These are phyloP conservation scores for Turnix velox DNA, from an alignment of 2,113 vertebrate species.

Conservation along the genomic window DNA sequence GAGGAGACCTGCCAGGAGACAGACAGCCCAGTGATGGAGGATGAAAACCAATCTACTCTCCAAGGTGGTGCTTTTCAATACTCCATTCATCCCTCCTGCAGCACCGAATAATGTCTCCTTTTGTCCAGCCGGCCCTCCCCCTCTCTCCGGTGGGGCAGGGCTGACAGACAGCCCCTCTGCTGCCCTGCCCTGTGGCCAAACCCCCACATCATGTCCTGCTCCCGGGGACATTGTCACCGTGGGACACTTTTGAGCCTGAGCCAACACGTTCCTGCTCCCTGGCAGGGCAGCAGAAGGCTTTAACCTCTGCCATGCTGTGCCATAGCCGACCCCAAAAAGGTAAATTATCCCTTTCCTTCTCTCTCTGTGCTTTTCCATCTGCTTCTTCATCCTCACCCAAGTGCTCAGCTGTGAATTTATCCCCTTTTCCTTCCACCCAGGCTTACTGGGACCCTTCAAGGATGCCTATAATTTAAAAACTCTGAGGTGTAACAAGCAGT, in stretches of 20 bases:
- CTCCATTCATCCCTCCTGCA: constrained; percentile 88
- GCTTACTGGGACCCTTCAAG: rapidly evolving
- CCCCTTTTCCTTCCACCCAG: not conserved
- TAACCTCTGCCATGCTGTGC: not conserved
- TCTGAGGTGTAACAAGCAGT: not conserved
- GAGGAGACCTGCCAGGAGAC: constrained; percentile 56
- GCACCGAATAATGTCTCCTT: constrained; percentile 88
- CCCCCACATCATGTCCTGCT: not conserved
- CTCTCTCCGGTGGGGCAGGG: constrained; percentile 71
- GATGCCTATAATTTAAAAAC: not conserved
- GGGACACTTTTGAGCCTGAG: not conserved
- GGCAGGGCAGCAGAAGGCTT: not conserved
- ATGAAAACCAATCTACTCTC: constrained; percentile 86
- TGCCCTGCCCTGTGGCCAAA: not conserved
- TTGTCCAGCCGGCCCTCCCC: constrained; percentile 81
- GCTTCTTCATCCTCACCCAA: not conserved
- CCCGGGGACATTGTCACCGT: not conserved
- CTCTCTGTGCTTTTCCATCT: rapidly evolving
- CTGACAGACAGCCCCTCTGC: constrained; percentile 73
- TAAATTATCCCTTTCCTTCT: not conserved
- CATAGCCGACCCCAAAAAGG: rapidly evolving
- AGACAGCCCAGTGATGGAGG: constrained; percentile 70
- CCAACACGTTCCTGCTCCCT: not conserved
- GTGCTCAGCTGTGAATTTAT: rapidly evolving
- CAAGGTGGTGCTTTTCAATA: constrained; percentile 83